Conservation (phyloP, 2,888 invertebrate species). For the Marronus borbonicus region DNA sequence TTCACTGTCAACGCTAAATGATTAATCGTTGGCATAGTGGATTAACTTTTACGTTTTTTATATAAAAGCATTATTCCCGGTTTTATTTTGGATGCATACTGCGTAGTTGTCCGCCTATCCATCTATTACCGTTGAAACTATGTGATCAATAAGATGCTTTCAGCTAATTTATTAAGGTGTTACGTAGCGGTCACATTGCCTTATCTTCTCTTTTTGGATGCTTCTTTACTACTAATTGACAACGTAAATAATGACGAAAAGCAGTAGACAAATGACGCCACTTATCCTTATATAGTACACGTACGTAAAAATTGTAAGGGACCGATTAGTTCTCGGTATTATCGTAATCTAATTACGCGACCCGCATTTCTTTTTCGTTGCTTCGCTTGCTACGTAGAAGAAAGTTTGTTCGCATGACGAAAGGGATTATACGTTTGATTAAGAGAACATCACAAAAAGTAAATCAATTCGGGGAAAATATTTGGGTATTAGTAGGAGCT, state of each 20-base stretch:
- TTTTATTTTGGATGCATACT: neutral
- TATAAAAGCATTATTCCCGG: neutral
- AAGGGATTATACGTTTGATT: too few species aligned
- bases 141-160: neutral
- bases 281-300: conserved; percentile 18
- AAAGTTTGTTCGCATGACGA: neutral
- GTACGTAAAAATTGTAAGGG: conserved; percentile 12
- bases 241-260: neutral
- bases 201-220: neutral
- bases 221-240: neutral
- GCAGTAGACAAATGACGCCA: conserved; percentile 15
- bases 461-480: neutral
- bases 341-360: conserved; percentile 29
- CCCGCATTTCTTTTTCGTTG: conserved; percentile 20
- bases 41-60: neutral
- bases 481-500: neutral
- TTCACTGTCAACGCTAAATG: conserved; percentile 1
- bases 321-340: conserved; percentile 19
- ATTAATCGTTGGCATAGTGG: neutral
- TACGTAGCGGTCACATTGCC: neutral
- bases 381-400: neutral
- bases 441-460: neutral
- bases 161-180: neutral
- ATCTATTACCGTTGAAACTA: neutral
- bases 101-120: neutral